phyloP scores from a whole-genome alignment of 2,888 invertebrate genomes.

The Pecten maximus region DNA sequence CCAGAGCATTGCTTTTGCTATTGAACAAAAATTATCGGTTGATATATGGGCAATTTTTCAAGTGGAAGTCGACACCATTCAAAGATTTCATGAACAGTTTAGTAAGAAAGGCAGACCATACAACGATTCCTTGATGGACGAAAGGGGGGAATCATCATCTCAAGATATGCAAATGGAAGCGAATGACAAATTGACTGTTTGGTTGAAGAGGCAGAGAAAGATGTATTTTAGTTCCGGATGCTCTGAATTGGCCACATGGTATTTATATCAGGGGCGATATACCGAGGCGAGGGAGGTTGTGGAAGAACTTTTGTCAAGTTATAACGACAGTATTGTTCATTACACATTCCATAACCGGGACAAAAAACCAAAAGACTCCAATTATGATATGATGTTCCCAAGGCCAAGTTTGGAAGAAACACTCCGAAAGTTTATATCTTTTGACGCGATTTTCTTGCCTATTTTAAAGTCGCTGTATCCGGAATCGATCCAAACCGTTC shows the following conservation, averaged over 20 bases:
- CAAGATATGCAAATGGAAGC: background rate
- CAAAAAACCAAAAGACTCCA: constrained; percentile 25
- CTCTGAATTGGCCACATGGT: background rate
- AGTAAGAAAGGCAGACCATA: background rate
- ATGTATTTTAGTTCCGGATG: background rate
- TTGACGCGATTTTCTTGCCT: constrained; percentile 2
- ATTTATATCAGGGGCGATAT: constrained; percentile 26
- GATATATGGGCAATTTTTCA: background rate
- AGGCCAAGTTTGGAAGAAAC: constrained; percentile 33
- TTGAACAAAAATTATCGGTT: background rate
- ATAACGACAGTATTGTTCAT: background rate
- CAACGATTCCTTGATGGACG: background rate
- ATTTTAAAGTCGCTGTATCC: background rate
- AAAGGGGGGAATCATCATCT: background rate
- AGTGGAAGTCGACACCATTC: background rate
- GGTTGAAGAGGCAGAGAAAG: background rate
- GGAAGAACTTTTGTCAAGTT: background rate
- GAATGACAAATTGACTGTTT: background rate
- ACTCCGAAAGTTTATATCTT: background rate
- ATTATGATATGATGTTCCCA: constrained; percentile 23
- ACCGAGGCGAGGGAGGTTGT: background rate
- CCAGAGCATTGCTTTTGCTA: background rate
- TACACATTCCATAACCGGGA: constrained; percentile 38
- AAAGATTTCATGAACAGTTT: background rate
- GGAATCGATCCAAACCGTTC: background rate